Evolutionary conservation across 2,888 invertebrate genomes (phyloP).

Genomic region (Eremobia ochroleuca): DNA sequence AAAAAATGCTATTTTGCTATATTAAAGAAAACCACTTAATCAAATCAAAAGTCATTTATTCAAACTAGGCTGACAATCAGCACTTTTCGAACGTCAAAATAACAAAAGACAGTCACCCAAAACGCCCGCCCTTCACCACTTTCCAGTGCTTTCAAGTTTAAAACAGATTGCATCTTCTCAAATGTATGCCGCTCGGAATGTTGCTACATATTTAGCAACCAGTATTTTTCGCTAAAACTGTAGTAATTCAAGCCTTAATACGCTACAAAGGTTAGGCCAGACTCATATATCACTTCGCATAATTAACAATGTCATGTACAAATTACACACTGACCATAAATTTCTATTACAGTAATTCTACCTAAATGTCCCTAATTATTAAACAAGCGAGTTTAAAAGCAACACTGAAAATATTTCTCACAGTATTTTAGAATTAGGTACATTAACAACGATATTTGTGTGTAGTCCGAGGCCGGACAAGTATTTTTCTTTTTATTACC

Average conservation of each 20-base stretch:
- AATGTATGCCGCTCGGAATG: not conserved
- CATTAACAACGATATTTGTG: not conserved
- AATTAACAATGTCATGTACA: constrained; percentile 61
- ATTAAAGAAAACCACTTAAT: too few species aligned
- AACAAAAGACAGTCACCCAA: too few species aligned
- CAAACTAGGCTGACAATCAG: too few species aligned
- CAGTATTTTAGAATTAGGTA: constrained; percentile 35
- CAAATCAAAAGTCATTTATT: too few species aligned
- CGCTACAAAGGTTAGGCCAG: not conserved
- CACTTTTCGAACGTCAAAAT: too few species aligned
- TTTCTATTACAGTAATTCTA: constrained; percentile 53
- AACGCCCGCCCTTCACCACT: too few species aligned
- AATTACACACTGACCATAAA: constrained; percentile 56
- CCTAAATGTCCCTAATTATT: constrained; percentile 58
- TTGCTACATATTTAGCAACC: not conserved
- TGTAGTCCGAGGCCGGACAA: not conserved
- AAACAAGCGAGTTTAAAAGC: constrained; percentile 50
- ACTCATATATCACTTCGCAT: constrained; percentile 46
- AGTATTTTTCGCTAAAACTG: not conserved
- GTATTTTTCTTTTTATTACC: not conserved
- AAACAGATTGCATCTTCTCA: constrained; percentile 2
- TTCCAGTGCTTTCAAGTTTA: too few species aligned
- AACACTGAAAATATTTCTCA: constrained; percentile 30
- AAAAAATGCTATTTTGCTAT: too few species aligned
- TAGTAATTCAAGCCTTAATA: constrained; percentile 4